Evolutionary conservation across 1,140 invertebrate species (phyloP).

Genomic region (Portunus trituberculatus): DNA sequence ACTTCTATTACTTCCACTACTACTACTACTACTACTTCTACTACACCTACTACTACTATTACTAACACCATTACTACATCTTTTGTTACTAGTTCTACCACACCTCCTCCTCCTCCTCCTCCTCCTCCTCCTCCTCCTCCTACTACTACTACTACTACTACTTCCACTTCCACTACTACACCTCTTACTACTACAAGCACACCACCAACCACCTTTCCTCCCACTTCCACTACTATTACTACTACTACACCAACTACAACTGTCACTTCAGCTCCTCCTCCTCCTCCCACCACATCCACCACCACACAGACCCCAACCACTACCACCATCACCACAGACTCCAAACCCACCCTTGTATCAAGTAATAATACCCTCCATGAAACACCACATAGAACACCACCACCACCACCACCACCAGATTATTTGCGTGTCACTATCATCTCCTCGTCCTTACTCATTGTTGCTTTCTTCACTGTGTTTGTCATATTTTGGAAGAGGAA

Average conservation of each 20-base stretch:
- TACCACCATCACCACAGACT: neutral
- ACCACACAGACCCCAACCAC: neutral
- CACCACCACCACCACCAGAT: too few species aligned
- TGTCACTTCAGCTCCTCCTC: too few species aligned
- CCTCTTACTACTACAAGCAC: neutral
- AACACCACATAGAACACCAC: neutral
- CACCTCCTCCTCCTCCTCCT: neutral
- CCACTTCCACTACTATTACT: neutral
- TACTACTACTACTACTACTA: neutral
- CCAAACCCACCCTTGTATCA: too few species aligned
- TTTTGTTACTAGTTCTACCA: neutral
- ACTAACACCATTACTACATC: neutral
- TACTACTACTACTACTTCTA: neutral
- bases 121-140: neutral
- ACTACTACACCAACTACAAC: too few species aligned
- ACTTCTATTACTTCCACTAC: neutral
- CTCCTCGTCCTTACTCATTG: neutral
- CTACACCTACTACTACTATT: neutral
- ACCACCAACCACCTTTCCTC: neutral
- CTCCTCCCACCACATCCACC: neutral
- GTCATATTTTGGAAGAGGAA: too few species aligned
- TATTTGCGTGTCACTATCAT: too few species aligned
- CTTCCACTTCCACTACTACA: neutral
- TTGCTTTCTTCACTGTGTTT: too few species aligned
- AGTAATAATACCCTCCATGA: too few species aligned